A percentile compares a stretch with the other conserved stretches of the same genome.
Conservation (phyloP, 2,888 invertebrate genomes). For the Aphidius colemani region DNA sequence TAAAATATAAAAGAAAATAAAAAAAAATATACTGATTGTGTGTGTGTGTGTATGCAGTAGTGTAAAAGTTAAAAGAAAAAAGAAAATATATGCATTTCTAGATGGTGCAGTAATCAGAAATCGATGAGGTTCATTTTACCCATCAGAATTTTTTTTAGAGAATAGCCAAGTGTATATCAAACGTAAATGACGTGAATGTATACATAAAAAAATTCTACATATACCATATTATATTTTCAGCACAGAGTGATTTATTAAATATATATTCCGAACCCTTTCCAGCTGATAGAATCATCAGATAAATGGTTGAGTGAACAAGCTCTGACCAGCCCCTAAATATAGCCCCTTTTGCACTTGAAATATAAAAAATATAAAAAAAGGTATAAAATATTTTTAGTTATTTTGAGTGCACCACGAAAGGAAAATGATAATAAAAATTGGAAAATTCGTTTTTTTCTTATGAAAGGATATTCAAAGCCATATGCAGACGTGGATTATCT, state of each 20-base stretch:
- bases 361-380: too few relatives aligned
- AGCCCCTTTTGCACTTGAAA: conserved; percentile 5
- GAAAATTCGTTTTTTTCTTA: neutral
- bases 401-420: conserved; percentile 14
- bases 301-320: too few relatives aligned
- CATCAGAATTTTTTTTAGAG: neutral
- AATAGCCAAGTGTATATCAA: neutral
- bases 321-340: too few relatives aligned
- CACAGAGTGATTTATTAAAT: neutral
- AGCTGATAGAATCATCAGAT: too few relatives aligned
- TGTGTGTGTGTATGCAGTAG: conserved; percentile 17
- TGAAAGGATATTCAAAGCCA: too few relatives aligned
- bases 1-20: conserved; percentile 1
- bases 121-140: conserved; percentile 38
- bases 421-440: neutral
- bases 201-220: too few relatives aligned
- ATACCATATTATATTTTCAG: too few relatives aligned
- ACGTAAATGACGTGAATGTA: neutral
- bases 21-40: conserved; percentile 9
- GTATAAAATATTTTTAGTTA: neutral
- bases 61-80: neutral
- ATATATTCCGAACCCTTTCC: neutral
- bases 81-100: neutral
- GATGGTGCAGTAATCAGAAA: conserved; percentile 41
- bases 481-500: too few relatives aligned